phyloP scores from a whole-genome alignment of 1,140 invertebrate species.

The Physella acuta region DNA sequence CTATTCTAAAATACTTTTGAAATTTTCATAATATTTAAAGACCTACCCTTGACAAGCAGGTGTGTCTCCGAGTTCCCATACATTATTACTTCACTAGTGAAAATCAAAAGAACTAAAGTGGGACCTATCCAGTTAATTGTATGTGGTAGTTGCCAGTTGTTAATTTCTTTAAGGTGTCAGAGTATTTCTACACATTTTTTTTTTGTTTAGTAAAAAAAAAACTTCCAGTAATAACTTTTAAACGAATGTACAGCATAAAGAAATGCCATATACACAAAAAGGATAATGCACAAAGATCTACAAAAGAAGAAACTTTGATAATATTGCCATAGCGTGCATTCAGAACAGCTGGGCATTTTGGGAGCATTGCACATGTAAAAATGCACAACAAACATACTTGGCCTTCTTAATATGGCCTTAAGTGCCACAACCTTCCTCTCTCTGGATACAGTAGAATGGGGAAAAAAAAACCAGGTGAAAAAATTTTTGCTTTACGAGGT shows the following conservation, averaged over 20 bases:
- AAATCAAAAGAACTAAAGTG: conserved; percentile 1
- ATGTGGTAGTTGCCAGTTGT: background rate
- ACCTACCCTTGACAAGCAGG: background rate
- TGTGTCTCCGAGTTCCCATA: background rate
- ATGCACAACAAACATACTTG: conserved; percentile 27
- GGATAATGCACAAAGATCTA: conserved; percentile 24
- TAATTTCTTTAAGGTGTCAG: background rate
- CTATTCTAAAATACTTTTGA: too few species aligned
- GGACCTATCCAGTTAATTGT: background rate
- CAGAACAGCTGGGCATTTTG: conserved; percentile 17
- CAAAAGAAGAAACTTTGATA: conserved; percentile 19
- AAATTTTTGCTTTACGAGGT: background rate
- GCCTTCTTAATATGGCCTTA: conserved; percentile 21
- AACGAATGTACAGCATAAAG: conserved; percentile 25
- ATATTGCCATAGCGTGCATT: conserved; percentile 18
- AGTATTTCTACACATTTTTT: background rate
- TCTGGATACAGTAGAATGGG: conserved; percentile 8
- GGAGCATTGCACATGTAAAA: conserved; percentile 25
- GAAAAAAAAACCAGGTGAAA: conserved; percentile 9
- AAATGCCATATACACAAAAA: conserved; percentile 22
- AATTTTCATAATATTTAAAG: background rate
- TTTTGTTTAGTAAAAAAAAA: background rate
- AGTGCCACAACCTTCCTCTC: conserved; percentile 10
- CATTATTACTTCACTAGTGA: background rate
- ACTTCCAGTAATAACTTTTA: conserved; percentile 2